Percentiles rank a stretch among this genome's conserved stretches.
phyloP scores from a whole-genome alignment of 2,113 vertebrate genomes.

The Noctilio leporinus region DNA sequence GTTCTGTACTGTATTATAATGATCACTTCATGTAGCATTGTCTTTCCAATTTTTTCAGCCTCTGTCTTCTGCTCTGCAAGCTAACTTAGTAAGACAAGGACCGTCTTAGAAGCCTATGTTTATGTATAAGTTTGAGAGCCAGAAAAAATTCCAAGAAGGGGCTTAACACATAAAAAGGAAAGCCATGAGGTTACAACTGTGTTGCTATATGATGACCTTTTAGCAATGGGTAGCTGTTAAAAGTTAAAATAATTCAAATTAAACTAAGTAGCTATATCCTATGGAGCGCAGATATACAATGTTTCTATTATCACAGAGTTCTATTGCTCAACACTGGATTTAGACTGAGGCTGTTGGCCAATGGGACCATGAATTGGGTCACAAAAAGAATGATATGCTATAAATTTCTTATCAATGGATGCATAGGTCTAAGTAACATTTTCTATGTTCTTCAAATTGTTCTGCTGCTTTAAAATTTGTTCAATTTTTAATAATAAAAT shows the following conservation, averaged over 20 bases:
- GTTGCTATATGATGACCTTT: neutral
- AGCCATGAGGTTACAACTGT: neutral
- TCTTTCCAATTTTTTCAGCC: neutral
- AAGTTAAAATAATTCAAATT: constrained; percentile 26
- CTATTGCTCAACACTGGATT: neutral
- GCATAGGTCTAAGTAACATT: neutral
- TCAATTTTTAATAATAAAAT: neutral
- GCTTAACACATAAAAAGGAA: neutral
- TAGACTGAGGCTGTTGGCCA: neutral
- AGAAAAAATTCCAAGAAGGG: neutral
- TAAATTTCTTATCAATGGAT: neutral
- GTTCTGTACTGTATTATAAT: neutral
- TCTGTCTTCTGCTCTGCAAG: neutral
- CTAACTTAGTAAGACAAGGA: neutral
- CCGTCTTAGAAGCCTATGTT: neutral
- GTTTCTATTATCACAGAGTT: neutral
- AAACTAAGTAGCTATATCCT: neutral
- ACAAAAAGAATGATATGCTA: neutral
- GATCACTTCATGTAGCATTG: neutral
- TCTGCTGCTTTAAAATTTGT: constrained; percentile 8
- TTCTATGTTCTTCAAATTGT: neutral
- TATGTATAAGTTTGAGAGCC: neutral
- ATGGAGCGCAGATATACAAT: neutral
- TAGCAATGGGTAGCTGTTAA: neutral
- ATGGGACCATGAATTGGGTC: neutral